Percentiles rank a stretch among this genome's conserved stretches.
Evolutionary conservation across 2,797 vertebrate genomes (phyloP).

Genomic region (Thalassophryne amazonica): DNA sequence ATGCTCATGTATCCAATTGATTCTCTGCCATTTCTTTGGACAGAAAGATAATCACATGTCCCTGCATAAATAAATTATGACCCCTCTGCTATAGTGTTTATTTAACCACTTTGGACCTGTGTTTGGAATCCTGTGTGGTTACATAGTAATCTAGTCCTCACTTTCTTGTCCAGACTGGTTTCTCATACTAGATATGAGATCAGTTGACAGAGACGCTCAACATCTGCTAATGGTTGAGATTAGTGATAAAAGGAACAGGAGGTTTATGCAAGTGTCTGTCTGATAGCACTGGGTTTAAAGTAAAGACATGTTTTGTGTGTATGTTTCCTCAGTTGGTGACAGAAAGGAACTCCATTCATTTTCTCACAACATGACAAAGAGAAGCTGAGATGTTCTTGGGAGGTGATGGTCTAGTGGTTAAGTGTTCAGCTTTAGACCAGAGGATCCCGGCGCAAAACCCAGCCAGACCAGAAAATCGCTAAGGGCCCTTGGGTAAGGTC

Average conservation of each 20-base stretch:
- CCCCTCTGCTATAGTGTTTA: slow-evolving; percentile 12
- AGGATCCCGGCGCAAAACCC: too few species aligned
- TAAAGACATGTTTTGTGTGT: slow-evolving; percentile 10
- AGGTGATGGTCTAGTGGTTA: too few species aligned
- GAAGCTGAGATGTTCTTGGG: too few species aligned
- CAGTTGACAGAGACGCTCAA: slow-evolving; percentile 61
- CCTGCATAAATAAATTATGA: neutral
- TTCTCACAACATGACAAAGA: neutral
- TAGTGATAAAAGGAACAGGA: slow-evolving; percentile 48
- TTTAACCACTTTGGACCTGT: slow-evolving; percentile 25
- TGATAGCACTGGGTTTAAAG: slow-evolving; percentile 17
- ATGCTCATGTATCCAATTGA: neutral
- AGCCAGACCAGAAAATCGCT: too few species aligned
- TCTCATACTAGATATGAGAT: slow-evolving; percentile 31
- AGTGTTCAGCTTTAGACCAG: too few species aligned
- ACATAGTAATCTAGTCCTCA: slow-evolving; percentile 48
- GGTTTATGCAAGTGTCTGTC: slow-evolving; percentile 20
- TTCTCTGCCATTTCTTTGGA: neutral
- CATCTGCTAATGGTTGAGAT: slow-evolving; percentile 47
- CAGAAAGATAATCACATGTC: neutral
- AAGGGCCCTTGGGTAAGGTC: too few species aligned
- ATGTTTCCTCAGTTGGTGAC: slow-evolving; percentile 21
- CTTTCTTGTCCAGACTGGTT: slow-evolving; percentile 67
- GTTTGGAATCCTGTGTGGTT: slow-evolving; percentile 33
- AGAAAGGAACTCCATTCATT: slow-evolving; percentile 14